phyloP scores from a whole-genome alignment of 1,140 invertebrate species.

The Triops longicaudatus region DNA sequence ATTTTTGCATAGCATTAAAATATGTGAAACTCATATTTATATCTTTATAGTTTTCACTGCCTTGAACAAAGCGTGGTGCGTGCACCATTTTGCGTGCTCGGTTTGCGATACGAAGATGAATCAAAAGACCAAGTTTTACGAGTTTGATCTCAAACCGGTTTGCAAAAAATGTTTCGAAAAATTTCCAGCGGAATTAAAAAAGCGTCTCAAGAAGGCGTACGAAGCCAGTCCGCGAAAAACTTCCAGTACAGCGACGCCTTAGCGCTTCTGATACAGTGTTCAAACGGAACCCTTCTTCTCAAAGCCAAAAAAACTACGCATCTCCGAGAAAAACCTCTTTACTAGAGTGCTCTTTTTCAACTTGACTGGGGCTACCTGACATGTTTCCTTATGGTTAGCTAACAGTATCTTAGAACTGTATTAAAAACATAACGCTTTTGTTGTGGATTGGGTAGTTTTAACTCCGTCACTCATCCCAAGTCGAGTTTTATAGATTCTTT shows the following conservation, averaged over 20 bases:
- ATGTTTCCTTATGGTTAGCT: no score
- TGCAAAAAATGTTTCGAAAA: slow-evolving; percentile 98
- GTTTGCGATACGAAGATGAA: slow-evolving; percentile 96
- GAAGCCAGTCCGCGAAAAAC: slow-evolving; percentile 30
- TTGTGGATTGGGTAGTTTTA: no score
- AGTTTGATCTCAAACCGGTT: slow-evolving; percentile 95
- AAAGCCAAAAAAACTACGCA: neutral
- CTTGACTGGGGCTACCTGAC: no score
- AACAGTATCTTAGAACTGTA: no score
- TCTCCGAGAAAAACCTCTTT: no score
- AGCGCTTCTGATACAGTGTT: neutral
- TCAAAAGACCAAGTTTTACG: slow-evolving; percentile 98
- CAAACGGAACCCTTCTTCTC: neutral
- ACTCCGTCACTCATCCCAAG: no score
- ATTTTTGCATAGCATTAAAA: slow-evolving; percentile 37
- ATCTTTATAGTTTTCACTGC: slow-evolving; percentile 82
- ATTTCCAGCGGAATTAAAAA: slow-evolving; percentile 87
- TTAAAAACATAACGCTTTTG: no score
- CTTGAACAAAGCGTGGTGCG: slow-evolving; percentile 99
- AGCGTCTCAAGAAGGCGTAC: slow-evolving; percentile 55
- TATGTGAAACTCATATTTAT: slow-evolving; percentile 25
- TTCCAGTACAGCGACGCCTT: slow-evolving; percentile 22
- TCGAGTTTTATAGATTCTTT: neutral
- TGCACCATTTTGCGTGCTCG: slow-evolving; percentile 97
- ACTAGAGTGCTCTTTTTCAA: no score